Evolutionary conservation across 2,113 vertebrate species (phyloP), one percentile per base, ranked within the genome.

Genomic region (Leptocoma aspasia): DNA sequence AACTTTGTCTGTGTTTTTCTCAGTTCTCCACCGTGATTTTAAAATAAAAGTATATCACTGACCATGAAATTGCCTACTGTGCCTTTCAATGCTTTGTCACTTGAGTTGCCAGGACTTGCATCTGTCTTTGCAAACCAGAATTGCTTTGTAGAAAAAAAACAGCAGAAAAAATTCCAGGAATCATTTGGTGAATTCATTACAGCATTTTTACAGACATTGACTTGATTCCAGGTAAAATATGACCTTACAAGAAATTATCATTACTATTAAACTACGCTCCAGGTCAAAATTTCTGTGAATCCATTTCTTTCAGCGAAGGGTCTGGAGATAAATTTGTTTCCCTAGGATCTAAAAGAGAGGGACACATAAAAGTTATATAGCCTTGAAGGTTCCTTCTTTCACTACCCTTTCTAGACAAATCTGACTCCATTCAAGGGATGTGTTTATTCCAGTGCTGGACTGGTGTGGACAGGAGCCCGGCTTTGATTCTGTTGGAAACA

Each of bases 391-490:
- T 90, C 54, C 35, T 83, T 72, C 21, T 65, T 89, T 75, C 8
- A 1, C 75, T 81, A 75, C 16, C 14, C 18, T 53, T 89, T 54
- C 72, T 71, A 47, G 39, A 78, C 10, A 49, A 75, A 80, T 44
- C 28, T 49, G 14, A 30, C 35, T 68, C 19, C 50, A 5, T 81
- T 83, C 44, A 71, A 75, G 47, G 49, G 66, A 57, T 94, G 26
- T 97, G 68, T 97, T 97, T 96, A 96, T 91, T 63, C 90, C 96
- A 95, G 27, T 65, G 80, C 53, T 93, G 95, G 93, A 88, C 76
- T 86, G 78, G 56, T 26, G 30, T 37, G 71, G 73, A 64, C 4
- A 7, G 76, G 42, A 94, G 61, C 84, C 11, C 2, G 1, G 69
- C 56, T 92, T 95, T 0, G 4, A 64, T 78, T 82, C 80, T 94